These are phyloP conservation scores for Matsumyia berberina DNA, from an alignment of 2,888 invertebrate species.

Conservation along the genomic window DNA sequence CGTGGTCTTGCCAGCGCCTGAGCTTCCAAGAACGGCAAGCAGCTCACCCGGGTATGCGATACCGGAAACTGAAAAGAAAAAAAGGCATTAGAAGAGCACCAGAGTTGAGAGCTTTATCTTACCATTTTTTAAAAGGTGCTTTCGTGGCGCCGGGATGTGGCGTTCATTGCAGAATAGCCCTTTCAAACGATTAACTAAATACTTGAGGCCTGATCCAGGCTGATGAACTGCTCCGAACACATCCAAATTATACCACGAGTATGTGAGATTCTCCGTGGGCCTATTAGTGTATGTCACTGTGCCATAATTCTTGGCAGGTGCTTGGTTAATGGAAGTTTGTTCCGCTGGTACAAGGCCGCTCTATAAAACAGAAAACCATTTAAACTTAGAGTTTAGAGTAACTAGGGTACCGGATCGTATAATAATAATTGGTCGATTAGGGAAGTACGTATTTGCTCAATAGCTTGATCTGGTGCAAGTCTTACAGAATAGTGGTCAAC, in stretches of 20 bases:
- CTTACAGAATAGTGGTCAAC: too few species aligned
- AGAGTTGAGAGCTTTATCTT: constrained; percentile 66
- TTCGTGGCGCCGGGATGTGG: constrained; percentile 85
- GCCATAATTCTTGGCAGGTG: constrained; percentile 81
- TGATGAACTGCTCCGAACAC: constrained; percentile 88
- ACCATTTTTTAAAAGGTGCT: constrained; percentile 92
- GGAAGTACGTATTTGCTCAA: too few species aligned
- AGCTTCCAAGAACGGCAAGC: constrained; percentile 94
- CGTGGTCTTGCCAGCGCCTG: constrained; percentile 97
- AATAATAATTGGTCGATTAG: too few species aligned
- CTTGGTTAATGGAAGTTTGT: constrained; percentile 80
- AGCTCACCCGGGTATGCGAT: constrained; percentile 94
- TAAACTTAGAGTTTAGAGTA: too few species aligned
- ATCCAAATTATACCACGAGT: constrained; percentile 92
- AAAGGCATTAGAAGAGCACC: not conserved
- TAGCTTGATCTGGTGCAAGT: too few species aligned
- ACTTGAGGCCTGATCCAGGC: constrained; percentile 82
- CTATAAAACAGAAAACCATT: constrained; percentile 4
- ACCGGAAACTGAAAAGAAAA: constrained; percentile 88
- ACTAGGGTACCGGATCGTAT: too few species aligned
- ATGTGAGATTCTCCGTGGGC: constrained; percentile 85
- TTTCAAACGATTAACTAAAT: constrained; percentile 85
- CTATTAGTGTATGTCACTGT: constrained; percentile 77
- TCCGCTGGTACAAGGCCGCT: constrained; percentile 67
- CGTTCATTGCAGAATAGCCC: constrained; percentile 82